Evolutionary conservation across 2,113 vertebrate genomes (phyloP).

Genomic region (Morone chrysops): DNA sequence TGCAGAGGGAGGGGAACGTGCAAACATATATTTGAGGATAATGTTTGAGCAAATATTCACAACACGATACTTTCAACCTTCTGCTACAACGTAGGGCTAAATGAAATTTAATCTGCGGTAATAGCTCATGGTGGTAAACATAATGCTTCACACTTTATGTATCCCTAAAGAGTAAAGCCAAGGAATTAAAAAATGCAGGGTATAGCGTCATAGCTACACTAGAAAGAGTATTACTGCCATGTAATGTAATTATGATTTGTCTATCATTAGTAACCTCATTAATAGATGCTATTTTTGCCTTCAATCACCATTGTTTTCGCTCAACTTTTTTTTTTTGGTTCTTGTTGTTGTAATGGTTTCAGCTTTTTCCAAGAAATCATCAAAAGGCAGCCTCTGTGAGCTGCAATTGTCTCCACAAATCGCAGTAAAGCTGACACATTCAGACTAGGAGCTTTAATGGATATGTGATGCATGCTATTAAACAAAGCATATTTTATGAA

Average conservation of each 20-base stretch:
- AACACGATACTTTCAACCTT: slow-evolving; percentile 36
- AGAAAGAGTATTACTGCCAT: slow-evolving; percentile 1
- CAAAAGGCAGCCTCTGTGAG: slow-evolving; percentile 22
- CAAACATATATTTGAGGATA: slow-evolving; percentile 39
- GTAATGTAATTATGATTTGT: slow-evolving; percentile 37
- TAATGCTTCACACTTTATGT: slow-evolving; percentile 37
- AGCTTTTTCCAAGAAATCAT: slow-evolving; percentile 29
- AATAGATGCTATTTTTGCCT: slow-evolving; percentile 59
- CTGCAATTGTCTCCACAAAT: slow-evolving; percentile 53
- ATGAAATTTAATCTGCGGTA: slow-evolving; percentile 43
- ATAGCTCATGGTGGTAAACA: slow-evolving; percentile 38
- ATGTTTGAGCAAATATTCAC: slow-evolving; percentile 43
- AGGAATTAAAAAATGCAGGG: background rate
- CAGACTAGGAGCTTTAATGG: slow-evolving; percentile 49
- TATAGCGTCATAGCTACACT: background rate
- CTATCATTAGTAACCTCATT: slow-evolving; percentile 43
- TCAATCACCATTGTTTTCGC: slow-evolving; percentile 7
- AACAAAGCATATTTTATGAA: slow-evolving; percentile 48
- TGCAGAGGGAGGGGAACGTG: slow-evolving; percentile 17
- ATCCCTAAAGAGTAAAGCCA: slow-evolving; percentile 12
- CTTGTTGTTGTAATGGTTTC: slow-evolving; percentile 14
- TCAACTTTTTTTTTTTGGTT: background rate
- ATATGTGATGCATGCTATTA: slow-evolving; percentile 60
- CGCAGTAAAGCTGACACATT: slow-evolving; percentile 56
- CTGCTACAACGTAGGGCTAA: slow-evolving; percentile 1